These are phyloP conservation scores for Ophraella communa DNA, from an alignment of 2,888 invertebrate species.

Conservation along the genomic window DNA sequence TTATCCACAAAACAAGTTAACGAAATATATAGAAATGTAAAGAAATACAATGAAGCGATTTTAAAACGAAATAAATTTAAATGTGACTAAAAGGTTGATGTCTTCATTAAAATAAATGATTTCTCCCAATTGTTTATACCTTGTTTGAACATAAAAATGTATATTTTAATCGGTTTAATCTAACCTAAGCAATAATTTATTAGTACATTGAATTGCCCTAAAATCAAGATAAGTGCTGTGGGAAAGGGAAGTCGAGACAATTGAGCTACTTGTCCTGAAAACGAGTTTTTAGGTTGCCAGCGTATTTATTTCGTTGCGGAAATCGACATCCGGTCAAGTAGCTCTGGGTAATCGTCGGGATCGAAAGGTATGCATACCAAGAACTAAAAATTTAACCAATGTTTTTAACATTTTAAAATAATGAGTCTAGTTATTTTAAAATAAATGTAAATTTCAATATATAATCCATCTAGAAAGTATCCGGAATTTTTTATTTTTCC, in stretches of 20 bases:
- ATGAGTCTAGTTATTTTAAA: no score
- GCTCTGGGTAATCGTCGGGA: slow-evolving; percentile 22
- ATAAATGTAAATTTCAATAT: no score
- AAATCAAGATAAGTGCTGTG: slow-evolving; percentile 24
- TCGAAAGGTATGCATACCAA: slow-evolving; percentile 6
- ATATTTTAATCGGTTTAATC: neutral
- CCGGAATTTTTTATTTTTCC: no score
- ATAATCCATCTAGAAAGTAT: no score
- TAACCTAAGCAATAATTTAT: slow-evolving; percentile 1
- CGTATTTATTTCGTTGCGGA: slow-evolving; percentile 34
- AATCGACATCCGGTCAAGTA: slow-evolving; percentile 40
- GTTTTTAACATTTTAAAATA: neutral
- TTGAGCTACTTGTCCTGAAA: slow-evolving; percentile 27
- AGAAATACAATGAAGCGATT: no score
- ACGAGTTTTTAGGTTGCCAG: slow-evolving; percentile 28
- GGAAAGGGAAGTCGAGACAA: slow-evolving; percentile 23
- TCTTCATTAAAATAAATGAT: no score
- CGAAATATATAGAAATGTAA: no score
- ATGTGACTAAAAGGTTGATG: no score
- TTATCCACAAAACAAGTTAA: no score
- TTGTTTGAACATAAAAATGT: neutral
- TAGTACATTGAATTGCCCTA: neutral
- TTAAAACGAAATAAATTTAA: no score
- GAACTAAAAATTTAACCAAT: neutral
- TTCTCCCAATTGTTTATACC: no score